Evolutionary conservation across 1,140 invertebrate genomes (phyloP).

Genomic region (Hyphantria cunea): DNA sequence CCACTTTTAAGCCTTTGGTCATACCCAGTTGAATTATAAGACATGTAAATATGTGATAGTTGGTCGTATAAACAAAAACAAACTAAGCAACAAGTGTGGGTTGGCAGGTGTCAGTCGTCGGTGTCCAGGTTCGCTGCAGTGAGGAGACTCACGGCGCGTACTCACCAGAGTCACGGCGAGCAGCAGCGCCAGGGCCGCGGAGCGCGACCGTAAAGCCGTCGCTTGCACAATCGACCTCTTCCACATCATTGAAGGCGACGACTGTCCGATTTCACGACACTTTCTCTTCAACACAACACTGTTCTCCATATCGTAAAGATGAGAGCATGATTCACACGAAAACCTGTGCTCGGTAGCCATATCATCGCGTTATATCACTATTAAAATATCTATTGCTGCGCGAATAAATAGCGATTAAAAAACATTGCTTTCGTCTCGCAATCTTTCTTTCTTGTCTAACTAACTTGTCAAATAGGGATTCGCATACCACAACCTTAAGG

Average conservation of each 20-base stretch:
- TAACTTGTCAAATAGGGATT: conserved; percentile 9
- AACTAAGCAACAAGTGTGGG: background rate
- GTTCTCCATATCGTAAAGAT: conserved; percentile 34
- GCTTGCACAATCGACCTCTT: conserved; percentile 79
- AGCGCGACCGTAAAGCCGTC: conserved; percentile 46
- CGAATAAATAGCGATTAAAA: conserved; percentile 14
- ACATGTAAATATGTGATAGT: background rate
- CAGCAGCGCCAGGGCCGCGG: conserved; percentile 41
- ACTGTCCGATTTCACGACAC: conserved; percentile 72
- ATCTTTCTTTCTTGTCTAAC: conserved; percentile 12
- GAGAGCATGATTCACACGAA: conserved; percentile 46
- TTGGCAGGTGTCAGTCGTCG: background rate
- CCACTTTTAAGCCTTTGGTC: no score
- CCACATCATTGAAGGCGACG: conserved; percentile 79
- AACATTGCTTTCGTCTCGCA: conserved; percentile 28
- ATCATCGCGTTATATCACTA: conserved; percentile 39
- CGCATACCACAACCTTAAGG: background rate
- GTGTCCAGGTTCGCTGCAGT: background rate
- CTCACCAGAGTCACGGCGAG: conserved; percentile 48
- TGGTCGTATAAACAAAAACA: background rate
- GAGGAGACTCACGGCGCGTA: conserved; percentile 52
- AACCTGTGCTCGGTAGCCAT: conserved; percentile 40
- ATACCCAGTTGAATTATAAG: background rate
- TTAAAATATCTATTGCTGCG: conserved; percentile 10
- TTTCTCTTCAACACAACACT: conserved; percentile 70